phyloP scores from a whole-genome alignment of 1,140 invertebrate species.

The Idris sp. region DNA sequence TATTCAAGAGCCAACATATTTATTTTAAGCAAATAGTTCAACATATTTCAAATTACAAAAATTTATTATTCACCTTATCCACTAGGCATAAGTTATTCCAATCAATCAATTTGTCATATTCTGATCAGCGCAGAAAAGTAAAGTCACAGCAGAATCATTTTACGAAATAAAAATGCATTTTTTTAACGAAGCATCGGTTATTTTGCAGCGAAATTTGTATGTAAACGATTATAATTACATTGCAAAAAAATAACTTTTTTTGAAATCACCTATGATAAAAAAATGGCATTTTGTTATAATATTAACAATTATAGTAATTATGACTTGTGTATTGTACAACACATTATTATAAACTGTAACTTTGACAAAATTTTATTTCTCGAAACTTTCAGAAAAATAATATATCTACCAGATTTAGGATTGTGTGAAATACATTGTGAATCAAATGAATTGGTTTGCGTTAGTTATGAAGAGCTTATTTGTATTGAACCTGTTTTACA shows the following conservation, averaged over 20 bases:
- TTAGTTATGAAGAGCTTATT: constrained; percentile 15
- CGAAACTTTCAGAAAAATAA: constrained; percentile 9
- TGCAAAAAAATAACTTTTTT: neutral
- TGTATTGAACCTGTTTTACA: constrained; percentile 17
- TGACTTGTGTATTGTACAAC: constrained; percentile 13
- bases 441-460: constrained; percentile 1
- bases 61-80: constrained; percentile 12
- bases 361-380: constrained; percentile 13
- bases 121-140: constrained; percentile 7
- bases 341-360: constrained; percentile 18
- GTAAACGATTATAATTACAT: constrained; percentile 12
- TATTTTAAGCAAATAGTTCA: constrained; percentile 30
- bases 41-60: constrained; percentile 21
- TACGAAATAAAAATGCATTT: constrained; percentile 4
- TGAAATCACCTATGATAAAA: constrained; percentile 15
- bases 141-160: constrained; percentile 9
- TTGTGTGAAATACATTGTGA: constrained; percentile 18
- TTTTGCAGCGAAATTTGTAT: constrained; percentile 3
- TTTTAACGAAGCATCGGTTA: neutral
- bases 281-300: constrained; percentile 19
- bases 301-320: constrained; percentile 14
- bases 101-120: constrained; percentile 5
- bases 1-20: constrained; percentile 1
- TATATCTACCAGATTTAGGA: constrained; percentile 10
- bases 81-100: constrained; percentile 22